Conservation (phyloP, 2,113 vertebrate genomes). For the human region GRCh38 chr18:31734001-31734500, state of each 20-base stretch:
- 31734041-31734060: background rate
- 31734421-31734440: background rate
- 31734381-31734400: background rate
- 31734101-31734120: background rate
- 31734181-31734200: background rate
- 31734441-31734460: background rate
- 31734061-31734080: background rate
- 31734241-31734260: background rate
- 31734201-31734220: background rate
- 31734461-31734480: background rate
- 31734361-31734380: background rate
- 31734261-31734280: background rate
- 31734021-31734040: background rate
- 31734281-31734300: background rate
- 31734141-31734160: background rate
- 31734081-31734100: background rate
- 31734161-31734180: background rate
- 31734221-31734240: background rate
- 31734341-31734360: background rate
- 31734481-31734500: background rate
- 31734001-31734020: background rate
- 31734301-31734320: background rate
- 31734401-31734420: background rate
- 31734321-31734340: background rate
- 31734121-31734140: background rate